Conservation (phyloP, 2,113 vertebrate species). For the Trinectes maculatus region DNA sequence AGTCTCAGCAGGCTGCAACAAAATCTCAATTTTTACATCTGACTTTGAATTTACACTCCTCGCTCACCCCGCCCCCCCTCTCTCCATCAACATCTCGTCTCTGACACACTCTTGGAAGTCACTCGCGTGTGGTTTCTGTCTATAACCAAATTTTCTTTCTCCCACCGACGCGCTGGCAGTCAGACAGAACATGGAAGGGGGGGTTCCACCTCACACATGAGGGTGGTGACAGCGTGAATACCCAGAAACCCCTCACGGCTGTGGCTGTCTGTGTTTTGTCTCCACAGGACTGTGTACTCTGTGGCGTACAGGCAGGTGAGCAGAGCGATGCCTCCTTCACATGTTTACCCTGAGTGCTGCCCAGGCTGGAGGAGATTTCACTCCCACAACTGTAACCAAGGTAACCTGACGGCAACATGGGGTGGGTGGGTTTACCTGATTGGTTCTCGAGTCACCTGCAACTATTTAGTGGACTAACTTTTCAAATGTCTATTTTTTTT, state of each 20-base stretch:
- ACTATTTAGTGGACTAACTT: too few species aligned
- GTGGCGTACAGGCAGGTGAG: slow-evolving; percentile 85
- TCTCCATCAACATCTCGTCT: slow-evolving; percentile 15
- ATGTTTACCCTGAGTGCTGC: slow-evolving; percentile 83
- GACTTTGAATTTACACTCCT: slow-evolving; percentile 10
- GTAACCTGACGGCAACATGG: slow-evolving; percentile 72
- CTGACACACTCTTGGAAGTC: slow-evolving; percentile 35
- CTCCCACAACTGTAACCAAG: slow-evolving; percentile 83
- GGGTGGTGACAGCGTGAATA: slow-evolving; percentile 8
- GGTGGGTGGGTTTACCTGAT: neutral
- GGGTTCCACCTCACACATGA: slow-evolving; percentile 1
- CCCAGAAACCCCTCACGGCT: slow-evolving; percentile 2
- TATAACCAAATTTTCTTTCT: slow-evolving; percentile 16
- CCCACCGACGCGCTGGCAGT: slow-evolving; percentile 12
- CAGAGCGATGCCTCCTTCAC: slow-evolving; percentile 23
- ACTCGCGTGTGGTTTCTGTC: slow-evolving; percentile 28
- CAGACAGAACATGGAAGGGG: slow-evolving; percentile 13
- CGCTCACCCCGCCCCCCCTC: slow-evolving; percentile 1
- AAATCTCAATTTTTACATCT: slow-evolving; percentile 18
- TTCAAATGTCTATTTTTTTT: too few species aligned
- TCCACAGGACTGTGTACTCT: slow-evolving; percentile 87
- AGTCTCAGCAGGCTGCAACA: slow-evolving; percentile 22
- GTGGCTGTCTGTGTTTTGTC: slow-evolving; percentile 32
- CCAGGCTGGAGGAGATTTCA: slow-evolving; percentile 87
- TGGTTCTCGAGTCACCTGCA: neutral